Base-by-base conservation (phyloP, 64 coral and sea anemone species). In the Porites australiensis region DNA sequence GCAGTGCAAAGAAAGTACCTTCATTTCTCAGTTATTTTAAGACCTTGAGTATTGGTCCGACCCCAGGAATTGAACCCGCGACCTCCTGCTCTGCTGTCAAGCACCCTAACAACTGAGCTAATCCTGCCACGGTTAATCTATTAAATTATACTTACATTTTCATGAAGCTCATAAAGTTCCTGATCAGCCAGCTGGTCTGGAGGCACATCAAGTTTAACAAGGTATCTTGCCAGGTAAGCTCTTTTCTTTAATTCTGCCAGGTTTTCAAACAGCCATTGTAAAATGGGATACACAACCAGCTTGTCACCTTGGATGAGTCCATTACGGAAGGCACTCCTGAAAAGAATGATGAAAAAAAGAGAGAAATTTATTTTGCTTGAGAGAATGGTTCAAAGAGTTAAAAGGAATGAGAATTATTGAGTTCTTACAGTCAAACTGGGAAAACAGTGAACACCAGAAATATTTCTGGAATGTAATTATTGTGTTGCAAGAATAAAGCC, bases 291-390 rank as follows among this genome's bases (percentile, higher is more conserved):
- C 6, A 99, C 71, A 14, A 99, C 88, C 13, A 91, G 89, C 88
- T 99, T 99, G 59, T 99, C 98, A 14, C 98, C 98, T 82, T 96
- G 94, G 22, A 99, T 92, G 27, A 99, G 85, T 8, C 98, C 98
- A 82, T 99, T 95, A 3, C 98, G 91, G 87, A 99, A 99, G 21
- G 98, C 55, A 76, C 76, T 90, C 79, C 96, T 72, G 61, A 75
- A 27, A 0, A 19, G 70, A 57, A 19, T 45, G 15, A 49, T 54
- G 20, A 21, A 79, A 77, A 49, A 27, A 37, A 37, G 27, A 37
- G 27, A 37, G 27, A 37, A 37, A 37, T 37, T 0, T 37, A 37
- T 37, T 37, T 37, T 37, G 27, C 0, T 75, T 27, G 2, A 50
- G 43, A n/a, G 13, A 16, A 60, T 13, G 16, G 57, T 19, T 6